Evolutionary conservation across 2,888 invertebrate species (phyloP), one percentile per base, ranked within the genome.

Genomic region (Archaeoteleia sp.): DNA sequence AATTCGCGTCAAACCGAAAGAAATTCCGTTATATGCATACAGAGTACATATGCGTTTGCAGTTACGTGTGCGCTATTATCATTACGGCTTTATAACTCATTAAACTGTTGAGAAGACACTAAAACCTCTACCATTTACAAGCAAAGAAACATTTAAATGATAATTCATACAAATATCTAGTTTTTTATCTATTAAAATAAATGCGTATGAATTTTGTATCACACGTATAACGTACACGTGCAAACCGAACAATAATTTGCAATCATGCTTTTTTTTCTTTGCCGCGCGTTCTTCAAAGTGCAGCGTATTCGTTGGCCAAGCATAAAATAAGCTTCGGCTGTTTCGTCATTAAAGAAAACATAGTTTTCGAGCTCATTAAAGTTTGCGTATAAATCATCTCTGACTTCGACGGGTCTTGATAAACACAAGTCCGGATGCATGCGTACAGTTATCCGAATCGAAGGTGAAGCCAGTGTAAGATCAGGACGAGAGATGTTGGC

Each of bases 401-500:
- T 17, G 37, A 14, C 17, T 37, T 49, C 54, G 66, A 60, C 45
- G 43, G 37, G 9, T 9, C 53, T 46, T 46, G 53, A 65, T 65
- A 58, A 66, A 53, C 45, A 46, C 35, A 34, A 48, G 49, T 40
- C 34, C 12, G 66, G 63, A 63, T 60, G 63, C 67, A 57, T 27
- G 71, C 73, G 63, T 73, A 74, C 76, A 74, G 73, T 73, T 74
- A 70, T 48, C 45, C 46, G 60, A 70, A 68, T 48, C 45, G 65
- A 58, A 65, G 65, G 51, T 43, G 66, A 60, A 68, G 57, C 34
- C 53, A 32, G 46, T 15, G 43, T 30, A 46, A 66, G 67, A 69
- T 60, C 63, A 42, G 63, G 65, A 60, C 14, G 63, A 58, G 66
- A 60, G 68, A 71, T 60, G 70, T 40, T 66, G 53, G 54, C 58